Percentiles rank a stretch among this genome's conserved stretches.
These are phyloP conservation scores for Psittacula echo DNA, from an alignment of 2,797 vertebrate species.

Conservation along the genomic window DNA sequence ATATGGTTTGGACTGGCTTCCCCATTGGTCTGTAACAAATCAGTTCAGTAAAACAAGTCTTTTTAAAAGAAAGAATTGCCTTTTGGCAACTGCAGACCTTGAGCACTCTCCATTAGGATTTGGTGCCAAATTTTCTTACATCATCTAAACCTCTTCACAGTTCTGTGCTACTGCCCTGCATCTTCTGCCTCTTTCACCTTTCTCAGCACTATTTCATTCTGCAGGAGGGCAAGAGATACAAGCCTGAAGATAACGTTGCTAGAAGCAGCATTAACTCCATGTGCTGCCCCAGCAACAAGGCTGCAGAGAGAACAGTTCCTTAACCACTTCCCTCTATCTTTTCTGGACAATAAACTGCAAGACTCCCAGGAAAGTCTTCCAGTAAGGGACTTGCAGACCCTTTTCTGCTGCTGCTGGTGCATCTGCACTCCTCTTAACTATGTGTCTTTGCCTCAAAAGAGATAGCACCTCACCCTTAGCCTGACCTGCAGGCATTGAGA, in stretches of 20 bases:
- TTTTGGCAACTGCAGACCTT: not conserved
- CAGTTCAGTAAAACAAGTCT: not conserved
- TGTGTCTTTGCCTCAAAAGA: not conserved
- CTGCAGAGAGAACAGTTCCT: not conserved
- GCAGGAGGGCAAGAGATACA: not conserved
- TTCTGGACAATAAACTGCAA: not conserved
- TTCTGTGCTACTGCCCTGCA: not conserved
- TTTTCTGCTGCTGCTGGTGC: not conserved
- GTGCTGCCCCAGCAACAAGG: not conserved
- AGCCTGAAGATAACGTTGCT: not conserved
- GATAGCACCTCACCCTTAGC: not conserved
- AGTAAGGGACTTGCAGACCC: not conserved
- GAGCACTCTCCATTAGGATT: not conserved
- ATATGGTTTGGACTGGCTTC: not conserved
- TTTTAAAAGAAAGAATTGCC: not conserved
- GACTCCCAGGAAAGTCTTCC: not conserved
- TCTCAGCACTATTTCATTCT: not conserved
- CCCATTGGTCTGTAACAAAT: not conserved
- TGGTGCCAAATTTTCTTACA: not conserved
- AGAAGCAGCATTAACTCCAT: not conserved
- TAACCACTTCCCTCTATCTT: not conserved
- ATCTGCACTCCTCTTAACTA: not conserved
- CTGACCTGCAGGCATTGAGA: not conserved
- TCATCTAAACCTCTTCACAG: not conserved
- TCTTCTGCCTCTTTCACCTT: not conserved